Conservation (phyloP, 2,113 vertebrate genomes). For the Gadus chalcogrammus region DNA sequence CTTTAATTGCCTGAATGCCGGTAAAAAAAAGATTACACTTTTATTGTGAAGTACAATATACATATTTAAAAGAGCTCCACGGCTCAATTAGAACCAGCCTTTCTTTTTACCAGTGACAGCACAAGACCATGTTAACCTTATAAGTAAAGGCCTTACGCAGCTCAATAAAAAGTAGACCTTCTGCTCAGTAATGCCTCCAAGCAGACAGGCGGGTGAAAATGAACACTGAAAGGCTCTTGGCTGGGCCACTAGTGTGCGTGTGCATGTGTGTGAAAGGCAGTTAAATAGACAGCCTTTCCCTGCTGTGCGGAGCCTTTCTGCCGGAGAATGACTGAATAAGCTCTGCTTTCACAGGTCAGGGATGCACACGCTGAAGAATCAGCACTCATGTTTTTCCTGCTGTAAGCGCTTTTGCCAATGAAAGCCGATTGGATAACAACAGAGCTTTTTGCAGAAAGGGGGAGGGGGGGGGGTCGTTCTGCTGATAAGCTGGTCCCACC, state of each 20-base stretch:
- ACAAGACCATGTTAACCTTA: too few species aligned
- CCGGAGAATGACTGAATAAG: conserved; percentile 67
- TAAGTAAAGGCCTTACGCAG: conserved; percentile 7
- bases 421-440: conserved; percentile 68
- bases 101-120: too few species aligned
- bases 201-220: conserved; percentile 25
- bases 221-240: conserved; percentile 52
- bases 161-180: conserved; percentile 37
- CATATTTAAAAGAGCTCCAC: too few species aligned
- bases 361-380: conserved; percentile 72
- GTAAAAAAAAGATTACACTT: too few species aligned
- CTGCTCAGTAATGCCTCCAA: conserved; percentile 32
- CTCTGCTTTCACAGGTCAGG: conserved; percentile 74
- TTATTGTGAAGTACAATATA: too few species aligned
- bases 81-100: too few species aligned
- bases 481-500: conserved; percentile 65
- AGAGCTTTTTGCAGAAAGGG: conserved; percentile 51
- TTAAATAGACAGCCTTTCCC: conserved; percentile 66
- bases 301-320: conserved; percentile 63
- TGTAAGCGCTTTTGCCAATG: conserved; percentile 73
- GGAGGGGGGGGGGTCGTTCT: conserved; percentile 48
- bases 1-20: too few species aligned
- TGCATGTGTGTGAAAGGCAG: conserved; percentile 43
- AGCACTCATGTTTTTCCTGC: conserved; percentile 71
- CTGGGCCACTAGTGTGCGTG: conserved; percentile 37